Evolutionary conservation across 2,113 vertebrate genomes (phyloP), one percentile per base, ranked within the genome.

Genomic region (Noturus placidus): DNA sequence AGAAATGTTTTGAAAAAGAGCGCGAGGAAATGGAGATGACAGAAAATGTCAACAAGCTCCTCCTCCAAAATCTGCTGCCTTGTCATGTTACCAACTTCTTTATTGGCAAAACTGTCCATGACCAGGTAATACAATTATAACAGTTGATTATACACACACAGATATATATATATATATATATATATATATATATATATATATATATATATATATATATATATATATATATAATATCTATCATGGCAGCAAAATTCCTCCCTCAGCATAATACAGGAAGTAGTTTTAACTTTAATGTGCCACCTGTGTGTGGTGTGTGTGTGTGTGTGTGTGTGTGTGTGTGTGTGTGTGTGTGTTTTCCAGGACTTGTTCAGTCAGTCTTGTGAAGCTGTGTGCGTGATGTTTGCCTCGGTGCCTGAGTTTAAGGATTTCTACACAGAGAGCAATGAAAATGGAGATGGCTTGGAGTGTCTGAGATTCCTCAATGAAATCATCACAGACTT

Each of bases 401-500:
- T 98, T 17, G 97, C 97, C 78, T 98, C 97, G 0, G 94, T 98
- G 84, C 97, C 97, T 0, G 94, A 98, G 90, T 98, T 97, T 86
- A 97, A 97, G 90, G 96, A 97, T 88, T 98, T 97, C 84, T 98
- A 98, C 91, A 96, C 91, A 0, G 97, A 98, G 90, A 96, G 95
- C 90, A 96, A 93, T 42, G 93, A 93, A 87, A 98, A 97, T 92
- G 94, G 92, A 0, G 96, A 97, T 5, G 97, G 97, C 0, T 94
- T 98, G 87, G 97, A 98, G 91, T 98, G 97, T 90, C 87, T 98
- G 83, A 94, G 97, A 19, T 94, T 97, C 61, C 96, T 98, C 90
- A 98, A 98, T 2, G 97, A 98, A 89, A 98, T 98, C 86, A 97
- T 98, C 30, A 93, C 96, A 3, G 97, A 97, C 92, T 98, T 98